A percentile compares a stretch with the other conserved stretches of the same genome.
These are phyloP conservation scores for Pithys albifrons DNA, from an alignment of 2,113 vertebrate species.

Conservation along the genomic window DNA sequence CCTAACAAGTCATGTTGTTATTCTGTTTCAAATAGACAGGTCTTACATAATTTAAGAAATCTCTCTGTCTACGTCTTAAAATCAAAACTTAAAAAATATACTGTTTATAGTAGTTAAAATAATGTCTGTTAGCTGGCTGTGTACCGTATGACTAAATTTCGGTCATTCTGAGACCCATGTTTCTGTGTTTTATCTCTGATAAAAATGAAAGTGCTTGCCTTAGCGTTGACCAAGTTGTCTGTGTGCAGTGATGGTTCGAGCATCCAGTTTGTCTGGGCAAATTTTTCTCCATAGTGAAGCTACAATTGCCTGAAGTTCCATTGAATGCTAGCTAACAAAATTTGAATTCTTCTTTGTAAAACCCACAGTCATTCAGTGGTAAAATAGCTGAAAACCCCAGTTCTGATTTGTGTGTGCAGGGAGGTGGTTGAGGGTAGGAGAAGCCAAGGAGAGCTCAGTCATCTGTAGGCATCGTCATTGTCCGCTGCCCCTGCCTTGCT, in stretches of 20 bases:
- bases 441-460: background rate
- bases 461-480: background rate
- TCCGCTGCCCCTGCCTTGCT: background rate
- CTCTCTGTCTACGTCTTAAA: background rate
- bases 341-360: background rate
- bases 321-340: background rate
- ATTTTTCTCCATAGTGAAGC: background rate
- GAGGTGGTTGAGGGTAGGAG: background rate
- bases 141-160: background rate
- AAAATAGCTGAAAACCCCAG: background rate
- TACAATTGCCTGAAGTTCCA: background rate
- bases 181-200: background rate
- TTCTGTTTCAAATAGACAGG: background rate
- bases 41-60: background rate
- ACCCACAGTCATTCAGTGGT: background rate
- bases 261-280: background rate
- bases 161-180: background rate
- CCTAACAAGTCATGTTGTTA: background rate
- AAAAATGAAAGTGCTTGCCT: background rate
- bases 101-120: background rate
- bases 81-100: background rate
- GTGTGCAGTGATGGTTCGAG: background rate
- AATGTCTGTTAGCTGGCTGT: background rate
- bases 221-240: background rate
- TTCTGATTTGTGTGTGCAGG: fast-evolving